Evolutionary conservation across 2,113 vertebrate genomes (phyloP).

Genomic region (Trachemys scripta): DNA sequence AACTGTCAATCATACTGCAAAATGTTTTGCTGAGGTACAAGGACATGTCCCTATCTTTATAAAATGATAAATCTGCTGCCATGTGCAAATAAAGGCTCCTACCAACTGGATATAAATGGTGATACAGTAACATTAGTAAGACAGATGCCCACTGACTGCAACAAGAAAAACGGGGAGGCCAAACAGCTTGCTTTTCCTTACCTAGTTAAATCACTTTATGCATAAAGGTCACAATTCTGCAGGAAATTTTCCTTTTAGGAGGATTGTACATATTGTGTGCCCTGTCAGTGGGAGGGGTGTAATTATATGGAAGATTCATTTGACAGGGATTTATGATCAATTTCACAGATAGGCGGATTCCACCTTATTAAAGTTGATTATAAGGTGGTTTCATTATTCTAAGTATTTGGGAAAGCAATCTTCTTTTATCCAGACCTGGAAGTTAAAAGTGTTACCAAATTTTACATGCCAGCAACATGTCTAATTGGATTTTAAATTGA

Average conservation of each 20-base stretch:
- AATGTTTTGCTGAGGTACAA: conserved; percentile 35
- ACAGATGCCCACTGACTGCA: conserved; percentile 9
- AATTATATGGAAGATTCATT: neutral
- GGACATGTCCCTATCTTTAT: conserved; percentile 13
- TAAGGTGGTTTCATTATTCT: neutral
- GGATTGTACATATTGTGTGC: fast-evolving
- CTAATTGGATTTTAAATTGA: neutral
- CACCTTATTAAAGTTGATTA: fast-evolving
- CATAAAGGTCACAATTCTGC: neutral
- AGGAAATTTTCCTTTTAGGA: neutral
- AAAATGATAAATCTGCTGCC: conserved; percentile 29
- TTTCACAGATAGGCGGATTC: neutral
- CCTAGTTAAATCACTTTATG: neutral
- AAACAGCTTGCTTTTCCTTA: conserved; percentile 29
- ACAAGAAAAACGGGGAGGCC: neutral
- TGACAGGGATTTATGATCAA: neutral
- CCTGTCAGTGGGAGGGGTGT: neutral
- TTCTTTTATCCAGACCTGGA: neutral
- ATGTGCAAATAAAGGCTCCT: conserved; percentile 6
- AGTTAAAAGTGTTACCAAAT: fast-evolving
- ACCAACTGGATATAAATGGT: neutral
- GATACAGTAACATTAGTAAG: neutral
- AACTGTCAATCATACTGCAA: conserved; percentile 41
- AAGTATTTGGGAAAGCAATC: neutral
- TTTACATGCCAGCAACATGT: neutral